Evolutionary conservation across 2,113 vertebrate species (phyloP).

Genomic region (Hemiscyllium ocellatum): DNA sequence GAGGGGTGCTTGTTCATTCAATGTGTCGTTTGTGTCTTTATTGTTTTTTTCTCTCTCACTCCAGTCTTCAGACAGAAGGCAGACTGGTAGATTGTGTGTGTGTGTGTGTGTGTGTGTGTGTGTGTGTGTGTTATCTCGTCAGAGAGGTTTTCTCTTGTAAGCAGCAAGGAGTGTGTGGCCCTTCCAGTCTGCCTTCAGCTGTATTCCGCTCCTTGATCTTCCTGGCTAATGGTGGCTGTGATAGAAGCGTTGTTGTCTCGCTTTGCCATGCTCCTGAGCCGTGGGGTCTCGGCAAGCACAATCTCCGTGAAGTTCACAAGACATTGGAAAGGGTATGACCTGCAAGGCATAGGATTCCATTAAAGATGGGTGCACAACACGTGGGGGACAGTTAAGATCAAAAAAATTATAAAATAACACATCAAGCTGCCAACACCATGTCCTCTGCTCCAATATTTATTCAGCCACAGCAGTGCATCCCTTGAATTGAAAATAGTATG

Average conservation of each 20-base stretch:
- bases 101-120: slow-evolving; percentile 37
- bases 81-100: slow-evolving; percentile 58
- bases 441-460: background rate
- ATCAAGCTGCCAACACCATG: background rate
- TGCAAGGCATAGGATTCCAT: slow-evolving; percentile 45
- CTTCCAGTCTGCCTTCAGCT: slow-evolving; percentile 58
- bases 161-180: slow-evolving; percentile 68
- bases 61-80: slow-evolving; percentile 54
- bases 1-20: slow-evolving; percentile 26
- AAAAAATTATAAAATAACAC: background rate
- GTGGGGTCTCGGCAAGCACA: slow-evolving; percentile 89
- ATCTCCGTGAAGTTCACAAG: slow-evolving; percentile 81
- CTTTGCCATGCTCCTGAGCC: slow-evolving; percentile 77
- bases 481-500: background rate
- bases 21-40: slow-evolving; percentile 39
- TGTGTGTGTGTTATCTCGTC: slow-evolving; percentile 47
- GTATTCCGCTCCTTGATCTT: slow-evolving; percentile 39
- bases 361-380: background rate
- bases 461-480: background rate
- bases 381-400: background rate
- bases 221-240: slow-evolving; percentile 60
- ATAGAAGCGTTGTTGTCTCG: slow-evolving; percentile 65
- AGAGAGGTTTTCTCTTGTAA: slow-evolving; percentile 64
- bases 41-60: slow-evolving; percentile 44
- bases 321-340: slow-evolving; percentile 94